A percentile compares a stretch with the other conserved stretches of the same genome.
These are phyloP conservation scores for Nomada hirtipes DNA, from an alignment of 2,888 invertebrate species.

Conservation along the genomic window DNA sequence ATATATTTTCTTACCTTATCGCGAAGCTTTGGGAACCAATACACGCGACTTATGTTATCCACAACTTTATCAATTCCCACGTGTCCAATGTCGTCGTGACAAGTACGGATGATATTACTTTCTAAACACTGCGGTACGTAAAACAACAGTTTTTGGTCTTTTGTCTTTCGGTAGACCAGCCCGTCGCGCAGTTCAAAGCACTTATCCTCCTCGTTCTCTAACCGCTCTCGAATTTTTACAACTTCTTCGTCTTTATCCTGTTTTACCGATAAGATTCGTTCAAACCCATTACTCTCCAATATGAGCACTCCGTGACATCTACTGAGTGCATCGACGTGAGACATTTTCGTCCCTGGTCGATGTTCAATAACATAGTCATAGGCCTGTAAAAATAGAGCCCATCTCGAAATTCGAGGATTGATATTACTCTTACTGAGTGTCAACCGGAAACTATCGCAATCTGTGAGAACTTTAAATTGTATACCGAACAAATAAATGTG, in stretches of 20 bases:
- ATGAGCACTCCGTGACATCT: conserved; percentile 2
- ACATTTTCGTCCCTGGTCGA: conserved; percentile 9
- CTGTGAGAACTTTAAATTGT: conserved; percentile 6
- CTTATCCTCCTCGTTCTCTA: not conserved
- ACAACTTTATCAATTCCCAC: too few species aligned
- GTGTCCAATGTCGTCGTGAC: too few species aligned
- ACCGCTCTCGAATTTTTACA: not conserved
- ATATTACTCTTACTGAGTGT: not conserved
- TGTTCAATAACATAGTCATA: not conserved
- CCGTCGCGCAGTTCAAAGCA: conserved; percentile 24
- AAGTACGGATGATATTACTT: not conserved
- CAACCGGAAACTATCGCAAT: conserved; percentile 25
- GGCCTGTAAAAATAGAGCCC: not conserved
- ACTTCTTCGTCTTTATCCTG: conserved; percentile 15
- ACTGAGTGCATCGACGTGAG: conserved; percentile 31
- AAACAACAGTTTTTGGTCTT: not conserved
- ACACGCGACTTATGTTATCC: too few species aligned
- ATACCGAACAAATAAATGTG: not conserved
- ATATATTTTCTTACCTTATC: too few species aligned
- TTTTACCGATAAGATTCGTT: conserved; percentile 7
- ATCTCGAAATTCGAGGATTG: not conserved
- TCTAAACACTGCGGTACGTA: not conserved
- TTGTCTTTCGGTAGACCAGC: not conserved
- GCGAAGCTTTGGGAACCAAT: too few species aligned
- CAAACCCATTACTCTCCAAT: conserved; percentile 22